Evolutionary conservation across 2,113 vertebrate genomes (phyloP).

Genomic region (Oncorhynchus kisutch): DNA sequence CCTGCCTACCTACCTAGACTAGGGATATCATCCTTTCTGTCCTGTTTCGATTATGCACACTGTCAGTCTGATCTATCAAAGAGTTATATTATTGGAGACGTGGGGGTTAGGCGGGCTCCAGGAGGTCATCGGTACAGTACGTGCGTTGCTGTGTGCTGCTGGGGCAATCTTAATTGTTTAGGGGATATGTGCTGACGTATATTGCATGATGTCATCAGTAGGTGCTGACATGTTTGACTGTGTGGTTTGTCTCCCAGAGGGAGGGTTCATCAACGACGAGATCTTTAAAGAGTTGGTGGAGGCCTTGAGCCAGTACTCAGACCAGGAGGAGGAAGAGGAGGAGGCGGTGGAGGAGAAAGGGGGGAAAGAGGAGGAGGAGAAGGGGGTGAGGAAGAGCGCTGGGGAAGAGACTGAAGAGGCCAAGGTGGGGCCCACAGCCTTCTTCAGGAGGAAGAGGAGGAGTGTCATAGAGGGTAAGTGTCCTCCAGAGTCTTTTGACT

Average conservation of each 20-base stretch:
- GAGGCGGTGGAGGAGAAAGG: conserved; percentile 67
- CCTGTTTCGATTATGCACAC: too few relatives aligned
- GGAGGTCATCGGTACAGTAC: not conserved
- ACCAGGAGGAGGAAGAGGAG: conserved; percentile 88
- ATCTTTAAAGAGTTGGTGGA: conserved; percentile 95
- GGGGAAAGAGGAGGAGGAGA: conserved; percentile 74
- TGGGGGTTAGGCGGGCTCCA: not conserved
- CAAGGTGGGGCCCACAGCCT: conserved; percentile 44
- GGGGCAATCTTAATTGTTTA: not conserved
- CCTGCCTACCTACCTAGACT: not conserved
- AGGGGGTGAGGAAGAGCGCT: conserved; percentile 60
- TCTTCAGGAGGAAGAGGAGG: conserved; percentile 66
- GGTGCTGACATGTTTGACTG: conserved; percentile 9
- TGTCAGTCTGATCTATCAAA: not conserved
- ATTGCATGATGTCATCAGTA: conserved; percentile 9
- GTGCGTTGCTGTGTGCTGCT: not conserved
- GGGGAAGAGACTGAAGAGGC: conserved; percentile 60
- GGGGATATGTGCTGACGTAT: not conserved
- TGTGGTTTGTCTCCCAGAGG: conserved; percentile 64
- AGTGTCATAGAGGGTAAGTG: conserved; percentile 68
- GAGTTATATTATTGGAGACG: not conserved
- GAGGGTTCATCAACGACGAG: conserved; percentile 92
- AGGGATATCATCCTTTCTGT: not conserved
- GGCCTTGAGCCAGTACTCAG: conserved; percentile 88
- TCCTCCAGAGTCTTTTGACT: not conserved